Base-by-base conservation (phyloP, 2,888 invertebrate species). In the Cosmia trapezina region DNA sequence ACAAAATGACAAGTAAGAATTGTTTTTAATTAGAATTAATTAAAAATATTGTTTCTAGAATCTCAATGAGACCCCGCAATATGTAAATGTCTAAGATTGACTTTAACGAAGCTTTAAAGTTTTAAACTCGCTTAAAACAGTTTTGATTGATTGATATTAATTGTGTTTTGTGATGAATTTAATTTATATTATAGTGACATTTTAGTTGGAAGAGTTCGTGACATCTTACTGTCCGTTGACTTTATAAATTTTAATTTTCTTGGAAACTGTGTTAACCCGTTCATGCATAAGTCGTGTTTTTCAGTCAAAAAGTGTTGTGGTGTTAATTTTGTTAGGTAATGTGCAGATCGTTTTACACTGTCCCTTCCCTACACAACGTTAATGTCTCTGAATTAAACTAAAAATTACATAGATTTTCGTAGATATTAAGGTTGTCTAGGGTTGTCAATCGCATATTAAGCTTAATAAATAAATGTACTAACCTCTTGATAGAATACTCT, bases 401-500 rank as follows among this genome's bases (percentile, higher is more conserved):
- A 8, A 9, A 14, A 5, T 51, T 53, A 37, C 37, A 5, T 7
- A 1, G 54, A n/a, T 41, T 61, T 62, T 41, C 37, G 37, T 4
- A 28, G 47, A 62, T 12, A 41, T 74, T 74, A 47, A 64, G 17
- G 49, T 64, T 19, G n/a, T 54, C 59, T 54, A 71, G 33, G 28
- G 43, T 59, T 49, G 22, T 61, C 71, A 28, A 51, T 57, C 17
- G 28, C 51, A 71, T 22, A 47, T 33, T 28, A 73, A 76, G 37
- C 57, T 14, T 0, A 56, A 47, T 43, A 59, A 56, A 33, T 37
- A 45, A 73, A 56, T 54, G 7, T 54, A 90, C 94, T 93, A 85
- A 97, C 97, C 95, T 97, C 96, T 86, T 96, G 96, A 80, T 96
- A 95, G 86, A 96, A 94, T 63, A 95, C 94, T 63, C 96, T 88